Percentiles rank a stretch among this genome's conserved stretches.
phyloP scores from a whole-genome alignment of 2,113 vertebrate species.

The Nibea coibor region DNA sequence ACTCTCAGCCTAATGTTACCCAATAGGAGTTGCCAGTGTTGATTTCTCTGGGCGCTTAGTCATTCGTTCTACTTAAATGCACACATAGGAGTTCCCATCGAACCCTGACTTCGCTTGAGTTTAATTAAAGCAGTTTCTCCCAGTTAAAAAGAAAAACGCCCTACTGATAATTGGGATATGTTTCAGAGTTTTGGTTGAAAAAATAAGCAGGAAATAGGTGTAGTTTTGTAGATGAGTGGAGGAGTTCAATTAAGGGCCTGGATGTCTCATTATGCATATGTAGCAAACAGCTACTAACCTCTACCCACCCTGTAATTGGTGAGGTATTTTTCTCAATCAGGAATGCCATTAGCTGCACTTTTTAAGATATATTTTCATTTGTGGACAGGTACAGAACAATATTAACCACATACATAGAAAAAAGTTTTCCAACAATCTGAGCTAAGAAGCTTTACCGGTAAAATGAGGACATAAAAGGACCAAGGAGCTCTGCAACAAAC shows the following conservation, averaged over 20 bases:
- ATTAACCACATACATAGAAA: no score
- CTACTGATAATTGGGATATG: neutral
- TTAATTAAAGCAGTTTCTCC: neutral
- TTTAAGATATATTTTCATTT: neutral
- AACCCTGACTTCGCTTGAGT: neutral
- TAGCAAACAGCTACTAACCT: neutral
- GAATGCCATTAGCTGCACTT: neutral
- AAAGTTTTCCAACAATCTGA: no score
- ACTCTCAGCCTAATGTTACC: conserved; percentile 15
- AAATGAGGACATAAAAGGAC: no score
- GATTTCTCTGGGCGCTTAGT: conserved; percentile 36
- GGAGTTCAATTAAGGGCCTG: neutral
- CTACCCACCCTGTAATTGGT: neutral
- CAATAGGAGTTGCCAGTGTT: conserved; percentile 36
- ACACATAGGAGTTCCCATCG: neutral
- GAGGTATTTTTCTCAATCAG: neutral
- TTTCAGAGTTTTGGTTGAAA: no score
- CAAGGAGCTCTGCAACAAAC: neutral
- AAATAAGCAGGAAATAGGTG: neutral
- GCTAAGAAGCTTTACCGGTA: no score
- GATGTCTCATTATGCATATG: neutral
- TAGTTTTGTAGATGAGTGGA: neutral
- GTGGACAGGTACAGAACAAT: neutral
- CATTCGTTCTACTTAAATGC: neutral
- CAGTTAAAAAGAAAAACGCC: neutral